These are phyloP conservation scores for Meleagris gallopavo DNA, from an alignment of 2,113 vertebrate species.

Conservation along the genomic window DNA sequence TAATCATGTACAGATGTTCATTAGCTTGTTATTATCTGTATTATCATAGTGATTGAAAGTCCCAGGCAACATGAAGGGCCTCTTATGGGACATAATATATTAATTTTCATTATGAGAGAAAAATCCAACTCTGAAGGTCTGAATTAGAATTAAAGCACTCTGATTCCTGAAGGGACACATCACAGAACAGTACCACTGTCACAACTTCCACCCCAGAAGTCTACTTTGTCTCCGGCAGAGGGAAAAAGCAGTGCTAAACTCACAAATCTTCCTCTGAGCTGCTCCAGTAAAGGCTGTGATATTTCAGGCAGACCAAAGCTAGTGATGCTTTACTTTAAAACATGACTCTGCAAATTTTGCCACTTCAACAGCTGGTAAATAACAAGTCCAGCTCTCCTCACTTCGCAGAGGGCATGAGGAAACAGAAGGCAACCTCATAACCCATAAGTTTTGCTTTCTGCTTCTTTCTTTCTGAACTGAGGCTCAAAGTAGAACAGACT, in stretches of 20 bases:
- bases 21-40: neutral
- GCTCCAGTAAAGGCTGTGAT: neutral
- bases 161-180: neutral
- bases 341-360: neutral
- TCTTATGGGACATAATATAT: neutral
- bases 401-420: neutral
- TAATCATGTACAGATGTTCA: neutral
- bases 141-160: neutral
- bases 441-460: neutral
- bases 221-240: neutral
- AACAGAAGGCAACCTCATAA: neutral
- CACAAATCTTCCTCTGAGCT: neutral
- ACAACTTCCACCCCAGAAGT: neutral
- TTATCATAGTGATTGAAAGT: neutral
- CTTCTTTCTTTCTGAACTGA: neutral
- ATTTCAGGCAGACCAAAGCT: neutral
- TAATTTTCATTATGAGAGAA: neutral
- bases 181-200: neutral
- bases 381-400: neutral
- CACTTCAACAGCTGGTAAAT: neutral
- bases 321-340: neutral
- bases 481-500: neutral
- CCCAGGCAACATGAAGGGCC: neutral
- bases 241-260: neutral
- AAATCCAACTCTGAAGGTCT: neutral